Evolutionary conservation across 2,113 vertebrate species (phyloP), one percentile per base, ranked within the genome.

Genomic region (Mohoua ochrocephala): DNA sequence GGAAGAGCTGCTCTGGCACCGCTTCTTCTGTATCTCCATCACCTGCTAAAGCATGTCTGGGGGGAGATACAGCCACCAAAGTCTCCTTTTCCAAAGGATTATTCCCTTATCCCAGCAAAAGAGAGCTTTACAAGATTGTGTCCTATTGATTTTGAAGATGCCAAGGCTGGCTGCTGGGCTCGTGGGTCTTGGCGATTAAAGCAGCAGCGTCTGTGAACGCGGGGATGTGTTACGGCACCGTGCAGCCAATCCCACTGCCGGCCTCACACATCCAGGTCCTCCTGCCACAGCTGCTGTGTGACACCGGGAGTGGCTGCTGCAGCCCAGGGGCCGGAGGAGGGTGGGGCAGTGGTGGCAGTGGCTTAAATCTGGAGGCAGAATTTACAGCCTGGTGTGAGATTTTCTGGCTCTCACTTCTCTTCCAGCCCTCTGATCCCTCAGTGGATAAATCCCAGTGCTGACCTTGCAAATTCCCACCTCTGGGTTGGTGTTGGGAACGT

Each of bases 141-240:
- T 37, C 47, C 21, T 16, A 1, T 53, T 61, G 57, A 69, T 84
- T 74, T 81, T 69, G 56, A 56, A 54, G 87, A 44, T 78, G 35
- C 27, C 10, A 13, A 8, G 56, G 23, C 63, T 68, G 74, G 37
- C n/a, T 70, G 39, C 54, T 70, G 75, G 26, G 11, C 67, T 57
- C 0, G 0, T 6, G 42, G 64, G 53, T 39, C 33, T 42, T 31
- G 57, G 35, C 53, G 28, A 44, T 74, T 22, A 53, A 83, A 28
- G 33, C 45, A 73, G 49, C 28, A 22, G 57, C 15, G 9, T 31
- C 60, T 71, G 22, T 61, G 78, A 18, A 10, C 1, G 1, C 0
- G 0, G 23, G 26, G 44, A 2, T 23, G 42, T 49, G 69, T 61
- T 10, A 27, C 10, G 63, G 22, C 35, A 41, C 24, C 0, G 2